Conservation (phyloP, 30 jellyfish, hydroid and myxozoan species). For the Aurelia aurita region DNA sequence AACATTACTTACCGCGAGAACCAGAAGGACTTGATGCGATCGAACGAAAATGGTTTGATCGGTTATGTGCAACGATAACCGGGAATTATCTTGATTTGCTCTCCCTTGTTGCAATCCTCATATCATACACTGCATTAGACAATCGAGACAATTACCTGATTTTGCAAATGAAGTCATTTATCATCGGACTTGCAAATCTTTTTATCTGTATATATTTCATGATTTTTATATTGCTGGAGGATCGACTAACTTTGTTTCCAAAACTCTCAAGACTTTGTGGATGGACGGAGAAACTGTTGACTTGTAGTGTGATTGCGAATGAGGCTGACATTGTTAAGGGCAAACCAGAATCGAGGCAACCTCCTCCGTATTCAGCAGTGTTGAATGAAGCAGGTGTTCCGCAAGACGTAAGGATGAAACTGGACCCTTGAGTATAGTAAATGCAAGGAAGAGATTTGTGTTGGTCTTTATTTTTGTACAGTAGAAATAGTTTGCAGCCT, state of each 20-base stretch:
- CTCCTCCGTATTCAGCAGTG: conserved; percentile 21
- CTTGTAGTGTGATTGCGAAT: conserved; percentile 3
- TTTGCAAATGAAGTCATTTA: conserved; percentile 87
- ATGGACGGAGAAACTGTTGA: conserved; percentile 38
- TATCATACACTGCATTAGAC: conserved; percentile 94
- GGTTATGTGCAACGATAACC: conserved; percentile 81
- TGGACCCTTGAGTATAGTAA: not conserved
- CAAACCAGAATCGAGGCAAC: conserved; percentile 3
- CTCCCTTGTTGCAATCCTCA: conserved; percentile 80
- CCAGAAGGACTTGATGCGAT: conserved; percentile 75
- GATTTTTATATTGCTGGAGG: conserved; percentile 87
- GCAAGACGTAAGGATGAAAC: conserved; percentile 26
- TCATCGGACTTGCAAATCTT: conserved; percentile 81
- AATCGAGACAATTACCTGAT: conserved; percentile 84
- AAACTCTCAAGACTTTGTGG: conserved; percentile 48
- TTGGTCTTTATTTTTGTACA: no score
- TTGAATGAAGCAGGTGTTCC: conserved; percentile 51
- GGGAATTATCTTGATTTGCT: conserved; percentile 87
- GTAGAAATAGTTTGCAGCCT: no score
- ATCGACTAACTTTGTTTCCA: conserved; percentile 88
- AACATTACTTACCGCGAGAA: conserved; percentile 78
- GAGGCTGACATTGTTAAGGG: not conserved
- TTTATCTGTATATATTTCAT: conserved; percentile 76
- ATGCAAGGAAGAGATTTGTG: no score
- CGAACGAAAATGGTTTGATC: conserved; percentile 90